Evolutionary conservation across 2,888 invertebrate species (phyloP).

Genomic region (Glaucopsyche alexis): DNA sequence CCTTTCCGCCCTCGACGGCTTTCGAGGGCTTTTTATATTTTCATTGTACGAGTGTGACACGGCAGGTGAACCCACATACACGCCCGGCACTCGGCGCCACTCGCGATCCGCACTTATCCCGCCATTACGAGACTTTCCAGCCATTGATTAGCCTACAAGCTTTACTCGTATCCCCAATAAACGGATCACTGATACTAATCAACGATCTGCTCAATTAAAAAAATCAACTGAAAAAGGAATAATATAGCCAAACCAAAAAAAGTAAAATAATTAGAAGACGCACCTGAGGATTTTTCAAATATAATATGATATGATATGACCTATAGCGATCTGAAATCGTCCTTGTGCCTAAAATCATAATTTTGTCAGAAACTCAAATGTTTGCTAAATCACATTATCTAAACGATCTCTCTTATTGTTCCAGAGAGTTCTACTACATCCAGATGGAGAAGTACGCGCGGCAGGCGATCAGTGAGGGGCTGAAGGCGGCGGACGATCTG

Average conservation of each 20-base stretch:
- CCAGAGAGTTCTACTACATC: constrained; percentile 99
- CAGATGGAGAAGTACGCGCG: constrained; percentile 99
- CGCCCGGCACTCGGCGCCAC: constrained; percentile 35
- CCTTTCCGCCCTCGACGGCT: constrained; percentile 70
- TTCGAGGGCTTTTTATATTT: constrained; percentile 75
- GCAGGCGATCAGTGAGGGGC: constrained; percentile 98
- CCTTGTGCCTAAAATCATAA: no score
- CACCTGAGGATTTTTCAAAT: no score
- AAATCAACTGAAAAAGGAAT: background rate
- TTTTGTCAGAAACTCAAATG: background rate
- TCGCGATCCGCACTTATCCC: constrained; percentile 30
- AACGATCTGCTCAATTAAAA: background rate
- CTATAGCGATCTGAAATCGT: no score
- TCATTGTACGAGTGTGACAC: constrained; percentile 73
- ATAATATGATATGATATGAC: no score
- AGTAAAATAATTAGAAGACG: no score
- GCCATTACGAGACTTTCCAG: constrained; percentile 19
- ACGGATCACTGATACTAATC: constrained; percentile 10
- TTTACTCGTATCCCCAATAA: background rate
- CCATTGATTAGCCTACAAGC: constrained; percentile 21
- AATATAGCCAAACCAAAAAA: no score
- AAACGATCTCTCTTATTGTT: constrained; percentile 42
- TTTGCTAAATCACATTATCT: background rate
- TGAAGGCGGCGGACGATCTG: constrained; percentile 94
- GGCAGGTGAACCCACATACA: constrained; percentile 52